These are phyloP conservation scores for Chascanopsetta lugubris DNA, from an alignment of 2,113 vertebrate species.

Conservation along the genomic window DNA sequence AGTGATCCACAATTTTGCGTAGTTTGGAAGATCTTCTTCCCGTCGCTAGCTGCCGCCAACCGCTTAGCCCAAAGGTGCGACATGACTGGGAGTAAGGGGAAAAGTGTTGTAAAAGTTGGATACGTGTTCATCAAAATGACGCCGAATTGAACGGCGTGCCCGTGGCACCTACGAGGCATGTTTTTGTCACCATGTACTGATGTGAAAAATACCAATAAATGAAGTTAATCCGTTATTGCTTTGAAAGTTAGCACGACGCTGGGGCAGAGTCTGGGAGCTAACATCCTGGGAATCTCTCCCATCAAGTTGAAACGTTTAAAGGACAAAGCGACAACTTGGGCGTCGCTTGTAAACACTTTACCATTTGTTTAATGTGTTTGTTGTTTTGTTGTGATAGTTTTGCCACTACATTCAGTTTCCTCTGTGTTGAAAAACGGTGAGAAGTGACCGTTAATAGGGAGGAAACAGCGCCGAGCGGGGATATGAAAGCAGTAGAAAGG, in stretches of 20 bases:
- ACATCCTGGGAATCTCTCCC: constrained; percentile 11
- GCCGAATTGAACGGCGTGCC: background rate
- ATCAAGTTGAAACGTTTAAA: constrained; percentile 5
- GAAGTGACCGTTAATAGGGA: background rate
- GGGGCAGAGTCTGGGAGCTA: background rate
- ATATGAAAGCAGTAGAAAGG: background rate
- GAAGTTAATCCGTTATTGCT: background rate
- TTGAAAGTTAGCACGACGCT: constrained; percentile 16
- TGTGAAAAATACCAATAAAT: too few species aligned
- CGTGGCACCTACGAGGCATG: background rate
- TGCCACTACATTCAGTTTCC: background rate
- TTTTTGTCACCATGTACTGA: too few species aligned
- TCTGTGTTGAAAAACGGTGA: background rate
- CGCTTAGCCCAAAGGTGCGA: background rate
- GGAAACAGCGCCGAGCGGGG: background rate
- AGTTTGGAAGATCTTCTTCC: background rate
- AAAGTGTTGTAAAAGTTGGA: background rate
- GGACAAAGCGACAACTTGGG: background rate
- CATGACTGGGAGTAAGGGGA: constrained; percentile 5
- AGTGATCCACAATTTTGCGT: background rate
- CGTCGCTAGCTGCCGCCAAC: constrained; percentile 41
- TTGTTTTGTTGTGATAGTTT: background rate
- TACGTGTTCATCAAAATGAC: too few species aligned
- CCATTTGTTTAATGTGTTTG: too few species aligned
- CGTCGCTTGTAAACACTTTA: background rate